Evolutionary conservation across 2,113 vertebrate genomes (phyloP), one percentile per base, ranked within the genome.

Genomic region (Ctenomys sociabilis): DNA sequence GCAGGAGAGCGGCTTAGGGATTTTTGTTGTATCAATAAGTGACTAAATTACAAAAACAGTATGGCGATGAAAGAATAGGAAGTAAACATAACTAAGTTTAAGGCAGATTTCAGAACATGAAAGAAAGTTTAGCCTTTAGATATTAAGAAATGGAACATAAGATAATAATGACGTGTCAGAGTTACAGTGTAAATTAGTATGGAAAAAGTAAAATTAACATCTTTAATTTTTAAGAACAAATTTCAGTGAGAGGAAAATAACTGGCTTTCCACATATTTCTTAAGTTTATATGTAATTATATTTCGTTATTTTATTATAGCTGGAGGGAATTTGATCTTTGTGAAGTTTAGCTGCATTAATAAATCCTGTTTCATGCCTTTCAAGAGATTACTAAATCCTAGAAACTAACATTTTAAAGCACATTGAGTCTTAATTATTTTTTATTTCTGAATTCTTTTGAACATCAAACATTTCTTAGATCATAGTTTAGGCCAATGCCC

Each of bases 371-470:
- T 94, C 61, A 54, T 95, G 45, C 61, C 59, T 93, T 94, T 95
- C 64, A 91, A 78, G 78, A 97, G 72, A 91, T 95, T 96, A 95
- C 92, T 88, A 96, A 96, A 94, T 86, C 68, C 83, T 92, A 91
- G 72, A 91, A 72, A 75, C 30, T 73, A 80, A 89, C 89, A 59
- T 73, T 84, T 75, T 63, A 72, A 80, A 92, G 57, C 26, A 32
- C 2, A 70, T 14, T 35, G 78, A 92, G 85, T 80, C 73, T 52
- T 91, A 94, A 93, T 95, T 96, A 82, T 75, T 85, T 95, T 95
- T 96, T 85, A 94, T 92, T 95, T 90, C 32, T 43, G n/a, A 97
- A 90, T 96, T 64, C 40, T 95, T 96, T 82, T 85, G 88, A 64
- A 82, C 91, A 88, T 96, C 88, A 96, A 92, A 90, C 40, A 59